phyloP scores from a whole-genome alignment of 2,797 vertebrate species.

The Sebastes steindachneri region DNA sequence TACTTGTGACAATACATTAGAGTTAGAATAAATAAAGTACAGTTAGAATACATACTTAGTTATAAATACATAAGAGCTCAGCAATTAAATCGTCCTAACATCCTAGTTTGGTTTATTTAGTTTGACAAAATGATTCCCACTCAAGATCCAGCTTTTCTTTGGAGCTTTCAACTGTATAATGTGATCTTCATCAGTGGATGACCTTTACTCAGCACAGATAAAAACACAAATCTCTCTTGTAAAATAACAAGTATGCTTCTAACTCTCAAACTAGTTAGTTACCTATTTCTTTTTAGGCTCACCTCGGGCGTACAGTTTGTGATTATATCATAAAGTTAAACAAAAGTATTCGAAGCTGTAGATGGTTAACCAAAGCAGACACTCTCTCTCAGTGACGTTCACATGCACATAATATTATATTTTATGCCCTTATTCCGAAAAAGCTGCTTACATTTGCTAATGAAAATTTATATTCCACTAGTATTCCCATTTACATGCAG shows the following conservation, averaged over 20 bases:
- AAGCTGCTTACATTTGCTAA: too few species aligned
- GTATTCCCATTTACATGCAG: too few species aligned
- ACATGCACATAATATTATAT: too few species aligned
- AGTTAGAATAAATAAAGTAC: neutral
- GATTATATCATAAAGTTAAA: neutral
- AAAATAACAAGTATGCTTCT: too few species aligned
- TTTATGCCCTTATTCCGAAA: too few species aligned
- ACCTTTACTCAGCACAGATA: too few species aligned
- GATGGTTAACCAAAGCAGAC: too few species aligned
- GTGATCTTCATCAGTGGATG: neutral
- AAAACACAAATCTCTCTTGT: too few species aligned
- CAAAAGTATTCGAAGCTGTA: too few species aligned
- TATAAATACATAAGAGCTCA: neutral
- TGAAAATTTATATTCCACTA: too few species aligned
- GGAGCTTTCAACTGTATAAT: neutral
- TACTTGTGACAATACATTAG: neutral
- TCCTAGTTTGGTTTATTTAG: neutral
- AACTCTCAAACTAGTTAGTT: too few species aligned
- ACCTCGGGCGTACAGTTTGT: neutral
- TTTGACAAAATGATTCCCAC: neutral
- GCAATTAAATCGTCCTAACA: neutral
- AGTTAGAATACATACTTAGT: neutral
- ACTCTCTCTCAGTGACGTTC: too few species aligned
- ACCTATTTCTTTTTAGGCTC: neutral
- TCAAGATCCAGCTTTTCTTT: neutral